Conservation (phyloP, 2,113 vertebrate genomes). For the Orthonyx spaldingii region DNA sequence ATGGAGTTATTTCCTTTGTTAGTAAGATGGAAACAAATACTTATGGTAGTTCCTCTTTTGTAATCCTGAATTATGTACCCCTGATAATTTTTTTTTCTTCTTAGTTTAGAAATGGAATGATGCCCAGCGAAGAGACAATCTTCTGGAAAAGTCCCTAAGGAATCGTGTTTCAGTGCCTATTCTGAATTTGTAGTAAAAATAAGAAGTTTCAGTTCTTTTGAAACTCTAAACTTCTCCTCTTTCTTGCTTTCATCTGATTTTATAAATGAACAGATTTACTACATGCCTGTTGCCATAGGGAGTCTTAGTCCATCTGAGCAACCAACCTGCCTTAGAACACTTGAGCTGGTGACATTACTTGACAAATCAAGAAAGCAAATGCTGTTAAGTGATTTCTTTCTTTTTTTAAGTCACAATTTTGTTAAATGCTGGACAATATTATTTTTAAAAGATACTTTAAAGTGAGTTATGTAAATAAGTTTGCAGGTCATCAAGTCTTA, state of each 20-base stretch:
- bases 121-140: slow-evolving; percentile 78
- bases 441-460: slow-evolving; percentile 61
- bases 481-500: slow-evolving; percentile 56
- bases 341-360: slow-evolving; percentile 63
- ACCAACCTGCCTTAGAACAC: slow-evolving; percentile 72
- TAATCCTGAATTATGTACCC: background rate
- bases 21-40: background rate
- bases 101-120: slow-evolving; percentile 62
- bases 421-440: slow-evolving; percentile 69
- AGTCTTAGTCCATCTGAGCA: slow-evolving; percentile 51
- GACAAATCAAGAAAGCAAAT: slow-evolving; percentile 63
- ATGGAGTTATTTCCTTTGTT: background rate
- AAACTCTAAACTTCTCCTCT: slow-evolving; percentile 69
- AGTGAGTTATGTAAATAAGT: slow-evolving; percentile 49
- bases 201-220: slow-evolving; percentile 77
- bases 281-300: slow-evolving; percentile 19
- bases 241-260: slow-evolving; percentile 68
- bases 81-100: background rate
- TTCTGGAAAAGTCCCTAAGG: slow-evolving; percentile 72
- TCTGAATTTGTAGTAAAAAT: slow-evolving; percentile 66
- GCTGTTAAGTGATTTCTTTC: slow-evolving; percentile 59
- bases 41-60: background rate
- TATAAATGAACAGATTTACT: slow-evolving; percentile 63
- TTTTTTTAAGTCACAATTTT: slow-evolving; percentile 52
- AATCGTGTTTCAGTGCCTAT: slow-evolving; percentile 84